Evolutionary conservation across 30 jellyfish, hydroid and myxozoan genomes (phyloP).

Genomic region (Catostylus mosaicus): DNA sequence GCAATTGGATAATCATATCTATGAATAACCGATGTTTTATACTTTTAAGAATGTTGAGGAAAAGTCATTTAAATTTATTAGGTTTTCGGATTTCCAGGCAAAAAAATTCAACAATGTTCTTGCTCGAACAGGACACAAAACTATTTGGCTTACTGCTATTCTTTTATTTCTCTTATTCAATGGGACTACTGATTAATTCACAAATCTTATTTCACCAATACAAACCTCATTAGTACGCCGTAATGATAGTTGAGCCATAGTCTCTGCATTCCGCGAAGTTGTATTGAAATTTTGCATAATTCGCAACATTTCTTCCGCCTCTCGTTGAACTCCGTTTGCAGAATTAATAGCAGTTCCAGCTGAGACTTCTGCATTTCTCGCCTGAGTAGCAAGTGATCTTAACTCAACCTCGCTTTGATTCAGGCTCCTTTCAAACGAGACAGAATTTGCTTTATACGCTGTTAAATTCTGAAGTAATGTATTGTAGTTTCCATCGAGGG

Average conservation of each 20-base stretch:
- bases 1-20: too few relatives aligned
- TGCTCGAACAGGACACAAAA: too few relatives aligned
- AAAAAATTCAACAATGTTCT: too few relatives aligned
- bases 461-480: neutral
- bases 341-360: constrained; percentile 44
- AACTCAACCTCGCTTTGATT: constrained; percentile 2
- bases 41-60: too few relatives aligned
- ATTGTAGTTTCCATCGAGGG: neutral
- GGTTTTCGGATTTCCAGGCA: too few relatives aligned
- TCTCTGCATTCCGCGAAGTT: constrained; percentile 45
- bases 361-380: constrained; percentile 16
- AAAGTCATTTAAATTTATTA: too few relatives aligned
- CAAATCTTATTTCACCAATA: too few relatives aligned
- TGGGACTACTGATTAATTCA: too few relatives aligned
- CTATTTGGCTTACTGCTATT: too few relatives aligned
- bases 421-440: neutral
- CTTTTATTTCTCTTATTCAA: too few relatives aligned
- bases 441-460: neutral
- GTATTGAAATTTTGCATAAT: constrained; percentile 53
- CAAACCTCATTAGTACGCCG: constrained; percentile 49
- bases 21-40: too few relatives aligned
- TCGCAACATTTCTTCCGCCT: constrained; percentile 48
- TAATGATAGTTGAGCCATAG: constrained; percentile 34
- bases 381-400: constrained; percentile 25
- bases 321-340: constrained; percentile 20